Conservation (phyloP, 2,888 invertebrate genomes). For the Matsumyia berberina region DNA sequence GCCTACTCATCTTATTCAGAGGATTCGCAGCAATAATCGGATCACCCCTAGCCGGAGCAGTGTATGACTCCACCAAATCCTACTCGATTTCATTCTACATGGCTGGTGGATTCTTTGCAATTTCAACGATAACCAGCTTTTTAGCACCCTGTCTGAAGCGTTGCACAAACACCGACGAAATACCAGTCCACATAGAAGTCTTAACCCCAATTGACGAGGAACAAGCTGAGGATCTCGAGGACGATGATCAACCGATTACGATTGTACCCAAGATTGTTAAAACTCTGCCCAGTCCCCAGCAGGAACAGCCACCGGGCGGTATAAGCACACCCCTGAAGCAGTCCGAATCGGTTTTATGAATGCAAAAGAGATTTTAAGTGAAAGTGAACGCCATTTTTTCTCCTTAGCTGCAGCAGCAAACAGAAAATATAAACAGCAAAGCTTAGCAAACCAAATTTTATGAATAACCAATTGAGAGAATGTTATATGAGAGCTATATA, state of each 20-base stretch:
- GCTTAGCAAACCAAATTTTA: conserved; percentile 68
- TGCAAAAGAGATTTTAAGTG: conserved; percentile 54
- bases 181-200: conserved; percentile 88
- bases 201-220: conserved; percentile 94
- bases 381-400: conserved; percentile 37
- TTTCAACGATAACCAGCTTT: conserved; percentile 94
- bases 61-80: conserved; percentile 93
- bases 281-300: conserved; percentile 89
- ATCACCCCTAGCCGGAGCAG: conserved; percentile 93
- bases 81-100: conserved; percentile 96
- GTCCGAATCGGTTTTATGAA: conserved; percentile 73
- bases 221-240: conserved; percentile 90
- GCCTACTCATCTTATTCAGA: conserved; percentile 96
- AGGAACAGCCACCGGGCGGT: conserved; percentile 78
- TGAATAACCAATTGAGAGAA: conserved; percentile 54
- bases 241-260: conserved; percentile 90
- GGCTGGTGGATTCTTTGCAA: conserved; percentile 94
- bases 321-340: conserved; percentile 63
- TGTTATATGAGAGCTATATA: conserved; percentile 56
- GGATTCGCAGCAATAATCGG: conserved; percentile 96
- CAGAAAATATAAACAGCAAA: conserved; percentile 60
- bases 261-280: conserved; percentile 92
- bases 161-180: conserved; percentile 85
- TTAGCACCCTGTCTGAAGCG: conserved; percentile 90
- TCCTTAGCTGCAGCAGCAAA: conserved; percentile 42